A percentile compares a stretch with the other conserved stretches of the same genome.
These are phyloP conservation scores for Diarsia brunnea DNA, from an alignment of 2,888 invertebrate species.

Conservation along the genomic window DNA sequence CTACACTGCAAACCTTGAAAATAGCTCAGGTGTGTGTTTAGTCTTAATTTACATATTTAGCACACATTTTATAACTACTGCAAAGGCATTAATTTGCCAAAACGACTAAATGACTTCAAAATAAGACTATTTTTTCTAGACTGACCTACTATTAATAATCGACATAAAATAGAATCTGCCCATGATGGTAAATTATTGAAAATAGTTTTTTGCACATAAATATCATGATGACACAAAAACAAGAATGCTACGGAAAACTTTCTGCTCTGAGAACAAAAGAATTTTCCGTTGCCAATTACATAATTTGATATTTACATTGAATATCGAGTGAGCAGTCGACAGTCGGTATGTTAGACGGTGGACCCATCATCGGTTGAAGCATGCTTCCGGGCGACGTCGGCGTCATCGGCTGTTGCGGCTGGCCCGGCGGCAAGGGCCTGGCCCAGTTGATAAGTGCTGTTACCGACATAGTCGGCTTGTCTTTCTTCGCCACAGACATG, in stretches of 20 bases:
- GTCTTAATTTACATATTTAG: slow-evolving; percentile 53
- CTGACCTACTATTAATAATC: slow-evolving; percentile 20
- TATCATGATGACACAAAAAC: not conserved
- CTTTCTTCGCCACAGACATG: slow-evolving; percentile 95
- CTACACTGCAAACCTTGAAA: slow-evolving; percentile 55
- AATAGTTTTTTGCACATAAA: slow-evolving; percentile 1
- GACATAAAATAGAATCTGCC: slow-evolving; percentile 4
- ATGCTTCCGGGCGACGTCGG: slow-evolving; percentile 71
- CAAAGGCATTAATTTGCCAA: slow-evolving; percentile 29
- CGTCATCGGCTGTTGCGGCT: slow-evolving; percentile 82
- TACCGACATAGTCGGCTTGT: slow-evolving; percentile 96
- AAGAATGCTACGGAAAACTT: slow-evolving; percentile 23
- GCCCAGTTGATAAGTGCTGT: slow-evolving; percentile 95
- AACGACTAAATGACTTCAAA: slow-evolving; percentile 23
- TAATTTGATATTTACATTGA: slow-evolving; percentile 84
- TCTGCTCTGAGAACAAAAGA: slow-evolving; percentile 10
- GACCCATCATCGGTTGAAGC: slow-evolving; percentile 71
- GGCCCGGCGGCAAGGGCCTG: slow-evolving; percentile 86
- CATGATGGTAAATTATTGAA: not conserved
- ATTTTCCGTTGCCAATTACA: slow-evolving; percentile 28
- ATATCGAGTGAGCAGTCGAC: slow-evolving; percentile 87
- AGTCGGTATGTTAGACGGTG: slow-evolving; percentile 79
- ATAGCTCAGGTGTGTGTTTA: slow-evolving; percentile 43
- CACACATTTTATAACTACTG: slow-evolving; percentile 33
- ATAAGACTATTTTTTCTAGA: not conserved